These are phyloP conservation scores for Burhinus bistriatus DNA, from an alignment of 2,113 vertebrate species.

Conservation along the genomic window DNA sequence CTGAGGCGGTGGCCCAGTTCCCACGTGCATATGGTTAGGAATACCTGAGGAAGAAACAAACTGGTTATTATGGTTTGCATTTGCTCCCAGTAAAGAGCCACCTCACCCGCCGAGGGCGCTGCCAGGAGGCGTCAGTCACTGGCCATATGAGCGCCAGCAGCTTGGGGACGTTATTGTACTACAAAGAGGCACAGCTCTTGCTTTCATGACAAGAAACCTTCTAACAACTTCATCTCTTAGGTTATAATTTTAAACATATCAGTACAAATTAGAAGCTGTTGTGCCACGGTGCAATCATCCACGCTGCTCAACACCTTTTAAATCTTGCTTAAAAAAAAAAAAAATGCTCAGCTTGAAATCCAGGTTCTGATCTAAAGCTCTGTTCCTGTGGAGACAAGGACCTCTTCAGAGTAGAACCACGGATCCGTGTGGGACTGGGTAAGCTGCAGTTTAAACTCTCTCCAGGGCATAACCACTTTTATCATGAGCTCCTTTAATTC, in stretches of 20 bases:
- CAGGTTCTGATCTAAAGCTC: not conserved
- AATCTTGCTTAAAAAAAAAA: not conserved
- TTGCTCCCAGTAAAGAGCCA: not conserved
- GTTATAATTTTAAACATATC: not conserved
- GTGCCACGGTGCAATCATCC: not conserved
- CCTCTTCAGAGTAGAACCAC: not conserved
- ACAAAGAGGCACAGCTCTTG: not conserved
- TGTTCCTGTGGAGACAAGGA: not conserved
- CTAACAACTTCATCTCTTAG: not conserved
- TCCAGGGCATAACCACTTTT: not conserved
- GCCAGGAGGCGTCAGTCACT: not conserved
- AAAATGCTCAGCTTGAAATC: not conserved
- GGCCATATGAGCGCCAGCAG: not conserved
- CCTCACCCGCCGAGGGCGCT: not conserved
- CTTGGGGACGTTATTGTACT: not conserved
- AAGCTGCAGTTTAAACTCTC: not conserved
- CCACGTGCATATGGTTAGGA: constrained; percentile 84
- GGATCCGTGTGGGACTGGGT: not conserved
- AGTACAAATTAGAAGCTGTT: not conserved
- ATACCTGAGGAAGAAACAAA: constrained; percentile 72
- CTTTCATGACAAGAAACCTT: not conserved
- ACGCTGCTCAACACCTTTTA: not conserved
- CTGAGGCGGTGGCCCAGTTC: constrained; percentile 77
- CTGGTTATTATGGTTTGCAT: not conserved
- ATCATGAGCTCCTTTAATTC: not conserved